A percentile compares a stretch with the other conserved stretches of the same genome.
phyloP scores from a whole-genome alignment of 2,113 vertebrate species.

The Psophia crepitans region DNA sequence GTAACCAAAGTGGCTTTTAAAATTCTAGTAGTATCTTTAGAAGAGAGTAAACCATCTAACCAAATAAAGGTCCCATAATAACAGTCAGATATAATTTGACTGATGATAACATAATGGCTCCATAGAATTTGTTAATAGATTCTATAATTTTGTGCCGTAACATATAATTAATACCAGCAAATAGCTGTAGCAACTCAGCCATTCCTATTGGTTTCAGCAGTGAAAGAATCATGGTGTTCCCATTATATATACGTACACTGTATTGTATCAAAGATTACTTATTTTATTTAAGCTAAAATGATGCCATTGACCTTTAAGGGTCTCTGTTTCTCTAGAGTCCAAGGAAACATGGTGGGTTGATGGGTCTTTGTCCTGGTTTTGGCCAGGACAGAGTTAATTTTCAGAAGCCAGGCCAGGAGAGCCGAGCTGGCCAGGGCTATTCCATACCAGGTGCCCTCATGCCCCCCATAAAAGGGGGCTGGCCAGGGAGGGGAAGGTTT shows the following conservation, averaged over 20 bases:
- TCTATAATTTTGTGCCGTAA: neutral
- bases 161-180: neutral
- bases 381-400: too few relatives aligned
- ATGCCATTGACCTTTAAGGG: neutral
- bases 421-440: too few relatives aligned
- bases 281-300: neutral
- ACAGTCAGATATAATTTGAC: neutral
- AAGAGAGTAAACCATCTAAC: neutral
- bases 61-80: neutral
- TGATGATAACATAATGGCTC: neutral
- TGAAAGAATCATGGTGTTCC: neutral
- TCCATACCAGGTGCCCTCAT: too few relatives aligned
- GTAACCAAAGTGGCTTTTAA: neutral
- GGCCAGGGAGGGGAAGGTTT: too few relatives aligned
- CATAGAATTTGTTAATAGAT: neutral
- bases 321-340: neutral
- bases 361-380: too few relatives aligned
- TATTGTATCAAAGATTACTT: neutral
- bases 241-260: neutral
- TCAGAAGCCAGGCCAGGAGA: too few relatives aligned
- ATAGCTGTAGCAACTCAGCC: neutral
- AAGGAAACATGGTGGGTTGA: neutral
- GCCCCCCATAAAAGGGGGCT: too few relatives aligned
- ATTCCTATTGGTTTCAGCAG: neutral
- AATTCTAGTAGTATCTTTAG: neutral